Evolutionary conservation across 53 echinoderm and acorn worm species (phyloP).

Genomic region (Actinopyga echinites): DNA sequence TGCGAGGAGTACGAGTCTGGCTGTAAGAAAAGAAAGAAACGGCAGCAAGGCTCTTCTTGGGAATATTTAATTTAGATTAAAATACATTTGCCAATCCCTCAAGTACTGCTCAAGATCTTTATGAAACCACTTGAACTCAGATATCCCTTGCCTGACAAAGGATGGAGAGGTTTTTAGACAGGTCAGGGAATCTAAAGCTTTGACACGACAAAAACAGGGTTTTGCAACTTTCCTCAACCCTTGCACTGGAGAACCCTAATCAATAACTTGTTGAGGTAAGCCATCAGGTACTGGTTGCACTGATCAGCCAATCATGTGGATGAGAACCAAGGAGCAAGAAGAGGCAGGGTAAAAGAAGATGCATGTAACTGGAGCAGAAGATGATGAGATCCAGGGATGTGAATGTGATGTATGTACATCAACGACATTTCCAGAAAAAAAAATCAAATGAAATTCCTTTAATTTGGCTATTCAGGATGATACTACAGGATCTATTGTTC

Average conservation of each 20-base stretch:
- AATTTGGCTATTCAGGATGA: no score
- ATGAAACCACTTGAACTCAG: slow-evolving; percentile 34
- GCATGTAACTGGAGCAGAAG: no score
- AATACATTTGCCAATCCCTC: slow-evolving; percentile 22
- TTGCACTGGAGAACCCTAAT: neutral
- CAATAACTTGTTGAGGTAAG: slow-evolving; percentile 24
- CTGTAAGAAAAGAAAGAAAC: slow-evolving; percentile 3
- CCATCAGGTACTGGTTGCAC: slow-evolving; percentile 3
- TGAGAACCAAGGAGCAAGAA: neutral
- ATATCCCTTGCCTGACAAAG: slow-evolving; percentile 28
- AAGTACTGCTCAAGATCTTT: slow-evolving; percentile 18
- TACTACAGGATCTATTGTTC: no score
- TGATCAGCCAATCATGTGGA: slow-evolving; percentile 8
- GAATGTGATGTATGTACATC: no score
- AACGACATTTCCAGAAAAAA: no score
- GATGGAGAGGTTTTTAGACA: slow-evolving; percentile 17
- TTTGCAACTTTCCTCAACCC: neutral
- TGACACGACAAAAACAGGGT: neutral
- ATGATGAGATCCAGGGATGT: no score
- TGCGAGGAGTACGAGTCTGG: neutral
- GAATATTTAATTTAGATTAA: slow-evolving; percentile 43
- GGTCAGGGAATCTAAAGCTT: slow-evolving; percentile 28
- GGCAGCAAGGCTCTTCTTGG: neutral
- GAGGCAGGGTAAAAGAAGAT: neutral
- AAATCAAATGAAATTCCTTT: no score